These are phyloP conservation scores for Lepisosteus oculatus DNA, from an alignment of 2,113 vertebrate species.

Conservation along the genomic window DNA sequence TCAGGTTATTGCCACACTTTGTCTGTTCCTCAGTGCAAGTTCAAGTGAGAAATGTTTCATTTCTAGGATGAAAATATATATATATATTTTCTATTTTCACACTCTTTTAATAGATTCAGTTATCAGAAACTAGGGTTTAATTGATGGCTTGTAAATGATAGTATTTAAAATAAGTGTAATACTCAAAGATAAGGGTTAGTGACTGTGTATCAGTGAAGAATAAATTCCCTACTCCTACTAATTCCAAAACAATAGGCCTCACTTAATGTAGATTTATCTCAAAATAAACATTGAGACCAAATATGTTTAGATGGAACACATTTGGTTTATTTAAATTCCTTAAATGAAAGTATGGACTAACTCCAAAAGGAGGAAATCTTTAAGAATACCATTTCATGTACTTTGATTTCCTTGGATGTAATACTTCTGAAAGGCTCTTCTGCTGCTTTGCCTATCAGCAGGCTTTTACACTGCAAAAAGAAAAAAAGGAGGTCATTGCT, in stretches of 20 bases:
- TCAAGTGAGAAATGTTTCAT: not conserved
- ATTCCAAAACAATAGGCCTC: not conserved
- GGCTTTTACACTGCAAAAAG: not conserved
- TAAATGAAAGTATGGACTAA: not conserved
- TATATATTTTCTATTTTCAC: not conserved
- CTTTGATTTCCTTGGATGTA: too few species aligned
- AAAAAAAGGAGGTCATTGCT: not conserved
- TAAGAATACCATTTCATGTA: not conserved
- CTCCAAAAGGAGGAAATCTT: not conserved
- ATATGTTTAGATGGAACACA: not conserved
- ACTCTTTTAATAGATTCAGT: not conserved
- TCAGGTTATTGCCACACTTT: not conserved
- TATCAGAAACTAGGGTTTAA: not conserved
- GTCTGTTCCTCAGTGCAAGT: not conserved
- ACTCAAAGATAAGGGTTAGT: too few species aligned
- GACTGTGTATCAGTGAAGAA: too few species aligned
- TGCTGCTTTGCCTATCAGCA: not conserved
- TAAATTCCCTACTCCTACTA: not conserved
- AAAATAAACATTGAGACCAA: not conserved
- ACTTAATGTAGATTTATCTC: not conserved
- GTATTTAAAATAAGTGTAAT: not conserved
- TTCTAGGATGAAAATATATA: not conserved
- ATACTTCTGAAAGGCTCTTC: not conserved
- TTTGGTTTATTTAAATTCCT: not conserved
- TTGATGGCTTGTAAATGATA: not conserved